Base-by-base conservation (phyloP, 2,888 invertebrate species). In the Lasioglossum zephyrum region DNA sequence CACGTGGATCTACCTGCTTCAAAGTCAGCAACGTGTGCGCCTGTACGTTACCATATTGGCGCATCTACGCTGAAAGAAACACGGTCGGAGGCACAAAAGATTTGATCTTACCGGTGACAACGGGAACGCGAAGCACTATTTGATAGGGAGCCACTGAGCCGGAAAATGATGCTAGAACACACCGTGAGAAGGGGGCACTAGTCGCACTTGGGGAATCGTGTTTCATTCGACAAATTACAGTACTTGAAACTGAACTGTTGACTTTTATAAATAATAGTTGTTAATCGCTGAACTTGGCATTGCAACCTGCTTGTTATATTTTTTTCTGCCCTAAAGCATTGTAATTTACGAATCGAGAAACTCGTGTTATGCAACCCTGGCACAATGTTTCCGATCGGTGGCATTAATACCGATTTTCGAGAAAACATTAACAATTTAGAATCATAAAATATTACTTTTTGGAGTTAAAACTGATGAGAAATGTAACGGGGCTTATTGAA, bases 1-100 rank as follows among this genome's bases (percentile, higher is more conserved):
- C 92, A 84, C 90, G 92, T 91, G 92, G 89, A 87, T 88, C 89
- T 93, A 92, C 92, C 93, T 93, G 93, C 91, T 92, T 91, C 88
- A 88, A 92, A 93, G 92, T 91, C 90, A 91, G 90, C 86, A 88
- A 85, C 88, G 89, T 84, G 90, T 81, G 89, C 82, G 79, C 74
- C 69, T 44, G 77, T 26, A 70, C 77, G 75, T 85, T 80, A 77
- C 84, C 86, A 86, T 89, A 85, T 85, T 81, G 88, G 81, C 84
- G 81, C 85, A 81, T 73, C 80, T 72, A 82, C 79, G 60, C 57
- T 47, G 75, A 77, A 83, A 87, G 60, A 72, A 85, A 82, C 80
- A 84, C 77, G 77, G 57, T 77, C 74, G 86, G 79, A 75, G 84
- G 83, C 77, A 92, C 85, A 90, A 90, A 90, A 87, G 89, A 87